phyloP scores from a whole-genome alignment of 2,888 invertebrate genomes.

The Petrolisthes cinctipes region DNA sequence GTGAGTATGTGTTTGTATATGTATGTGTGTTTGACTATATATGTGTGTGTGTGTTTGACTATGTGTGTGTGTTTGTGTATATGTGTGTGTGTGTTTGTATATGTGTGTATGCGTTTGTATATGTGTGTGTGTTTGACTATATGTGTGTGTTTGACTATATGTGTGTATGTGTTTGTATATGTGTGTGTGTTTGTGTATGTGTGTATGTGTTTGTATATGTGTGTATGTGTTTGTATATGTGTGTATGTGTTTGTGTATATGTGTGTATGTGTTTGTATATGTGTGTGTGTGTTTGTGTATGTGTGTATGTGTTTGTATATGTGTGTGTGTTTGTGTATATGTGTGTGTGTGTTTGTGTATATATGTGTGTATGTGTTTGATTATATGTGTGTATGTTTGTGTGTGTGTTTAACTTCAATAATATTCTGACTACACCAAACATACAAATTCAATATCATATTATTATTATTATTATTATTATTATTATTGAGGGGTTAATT shows the following conservation, averaged over 20 bases:
- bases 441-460: too few relatives aligned
- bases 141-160: background rate
- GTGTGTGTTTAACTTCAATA: background rate
- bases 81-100: too few relatives aligned
- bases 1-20: too few relatives aligned
- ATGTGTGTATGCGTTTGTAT: too few relatives aligned
- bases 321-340: background rate
- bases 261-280: background rate
- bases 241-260: background rate
- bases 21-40: too few relatives aligned
- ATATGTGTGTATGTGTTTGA: background rate
- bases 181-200: background rate
- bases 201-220: background rate
- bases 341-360: background rate
- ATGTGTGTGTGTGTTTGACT: too few relatives aligned
- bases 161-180: background rate
- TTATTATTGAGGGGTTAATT: too few relatives aligned
- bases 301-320: background rate
- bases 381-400: background rate
- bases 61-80: too few relatives aligned
- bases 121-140: too few relatives aligned
- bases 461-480: too few relatives aligned
- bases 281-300: background rate
- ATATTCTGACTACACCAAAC: too few relatives aligned
- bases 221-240: constrained; percentile 1